Evolutionary conservation across 92 coral and sea anemone species (phyloP), one percentile per base, ranked within the genome.

Genomic region (Isaurus tuberculatus): DNA sequence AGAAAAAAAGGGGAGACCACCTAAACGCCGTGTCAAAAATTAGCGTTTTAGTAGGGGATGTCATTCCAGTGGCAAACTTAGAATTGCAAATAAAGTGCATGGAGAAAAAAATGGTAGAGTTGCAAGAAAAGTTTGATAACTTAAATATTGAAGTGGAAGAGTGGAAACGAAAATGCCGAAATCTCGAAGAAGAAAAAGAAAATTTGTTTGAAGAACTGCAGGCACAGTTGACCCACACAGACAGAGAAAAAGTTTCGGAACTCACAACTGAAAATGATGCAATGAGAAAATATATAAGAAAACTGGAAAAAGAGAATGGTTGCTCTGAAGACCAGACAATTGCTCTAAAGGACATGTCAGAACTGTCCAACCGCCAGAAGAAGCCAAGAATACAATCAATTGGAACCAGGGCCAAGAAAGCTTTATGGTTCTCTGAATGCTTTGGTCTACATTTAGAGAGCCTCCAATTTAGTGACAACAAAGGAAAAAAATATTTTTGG

Each of bases 331-430:
- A 26, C 40, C 75, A 70, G 57, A 26, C 75, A 70, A 40, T 25
- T 20, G 8, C 58, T 40, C 15, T 29, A 58, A 78, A 88, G 73
- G 61, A 28, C 31, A 49, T 88, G 33, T 55, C 79, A 40, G 67
- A 60, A 72, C 71, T 65, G 25, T 78, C 91, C 42, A 84, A 78
- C 40, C 53, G 84, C 64, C 88, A 88, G 48, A 66, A 32, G 48
- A 75, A 84, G 31, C 61, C 88, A 65, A 72, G 79, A 55, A 11
- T 83, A 23, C 75, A 70, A 73, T 32, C 88, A 85, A 15, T 75
- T 63, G 73, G 77, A 75, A 83, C 87, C 37, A 81, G 90, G 70
- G 87, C 87, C 78, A 48, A 87, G 43, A 81, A 87, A 48, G 87
- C 83, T 40, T 64, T 87, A 69, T 82, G 86, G 87, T 87, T 87